Conservation (phyloP, 2,113 vertebrate species). For the Callipepla californica region DNA sequence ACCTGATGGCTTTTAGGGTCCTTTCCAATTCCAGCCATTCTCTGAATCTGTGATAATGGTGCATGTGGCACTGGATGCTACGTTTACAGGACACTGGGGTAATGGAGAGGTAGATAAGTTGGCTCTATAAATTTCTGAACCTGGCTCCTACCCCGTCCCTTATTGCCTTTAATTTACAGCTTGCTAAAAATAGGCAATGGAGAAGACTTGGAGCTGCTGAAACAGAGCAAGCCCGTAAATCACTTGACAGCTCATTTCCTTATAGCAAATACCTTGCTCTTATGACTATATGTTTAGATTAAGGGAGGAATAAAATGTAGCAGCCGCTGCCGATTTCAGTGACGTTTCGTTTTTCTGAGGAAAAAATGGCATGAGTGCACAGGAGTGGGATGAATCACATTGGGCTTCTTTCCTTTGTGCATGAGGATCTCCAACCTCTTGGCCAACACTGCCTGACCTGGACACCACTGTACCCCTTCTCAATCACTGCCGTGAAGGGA, state of each 20-base stretch:
- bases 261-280: slow-evolving; percentile 9
- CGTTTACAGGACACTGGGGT: neutral
- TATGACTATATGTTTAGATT: neutral
- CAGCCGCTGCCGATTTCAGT: neutral
- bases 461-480: rapidly evolving
- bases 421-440: neutral
- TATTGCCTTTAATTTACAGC: slow-evolving; percentile 11
- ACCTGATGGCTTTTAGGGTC: too few species aligned
- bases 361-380: neutral
- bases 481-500: rapidly evolving
- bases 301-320: neutral
- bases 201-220: slow-evolving; percentile 27
- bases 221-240: slow-evolving; percentile 28
- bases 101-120: neutral
- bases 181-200: slow-evolving; percentile 47
- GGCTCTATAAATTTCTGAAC: neutral
- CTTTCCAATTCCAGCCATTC: too few species aligned
- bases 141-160: neutral
- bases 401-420: neutral
- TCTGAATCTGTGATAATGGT: too few species aligned
- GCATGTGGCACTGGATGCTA: rapidly evolving
- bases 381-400: neutral
- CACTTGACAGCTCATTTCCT: slow-evolving; percentile 65
- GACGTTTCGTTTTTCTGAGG: neutral
- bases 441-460: neutral